A percentile compares a stretch with the other conserved stretches of the same genome.
These are phyloP conservation scores for Delia radicum DNA, from an alignment of 1,140 invertebrate species.

Conservation along the genomic window DNA sequence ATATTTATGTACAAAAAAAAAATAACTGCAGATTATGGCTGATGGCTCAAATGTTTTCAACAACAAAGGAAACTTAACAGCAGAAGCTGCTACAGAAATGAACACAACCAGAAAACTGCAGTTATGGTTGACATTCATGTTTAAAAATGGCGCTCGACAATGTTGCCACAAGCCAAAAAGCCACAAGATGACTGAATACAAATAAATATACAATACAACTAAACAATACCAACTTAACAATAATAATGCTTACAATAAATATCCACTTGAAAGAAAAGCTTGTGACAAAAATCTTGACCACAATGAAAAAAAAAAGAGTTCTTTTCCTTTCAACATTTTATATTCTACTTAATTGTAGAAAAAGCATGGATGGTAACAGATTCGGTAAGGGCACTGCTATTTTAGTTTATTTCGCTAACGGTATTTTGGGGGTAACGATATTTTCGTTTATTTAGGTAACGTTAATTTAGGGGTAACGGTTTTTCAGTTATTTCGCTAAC, in stretches of 20 bases:
- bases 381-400: no score
- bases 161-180: background rate
- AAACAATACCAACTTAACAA: background rate
- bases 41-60: background rate
- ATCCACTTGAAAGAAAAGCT: background rate
- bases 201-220: background rate
- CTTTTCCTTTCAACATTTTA: background rate
- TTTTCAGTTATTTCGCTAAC: no score
- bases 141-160: constrained; percentile 1
- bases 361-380: background rate
- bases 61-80: background rate
- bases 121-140: background rate
- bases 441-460: no score
- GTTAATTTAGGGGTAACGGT: no score
- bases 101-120: no score
- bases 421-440: no score
- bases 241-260: background rate
- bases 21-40: background rate
- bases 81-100: background rate
- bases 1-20: background rate
- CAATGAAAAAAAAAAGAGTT: no score
- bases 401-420: no score
- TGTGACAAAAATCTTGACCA: background rate
- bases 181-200: background rate
- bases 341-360: background rate